phyloP scores from a whole-genome alignment of 2,113 vertebrate genomes.

The Barnardius zonarius region DNA sequence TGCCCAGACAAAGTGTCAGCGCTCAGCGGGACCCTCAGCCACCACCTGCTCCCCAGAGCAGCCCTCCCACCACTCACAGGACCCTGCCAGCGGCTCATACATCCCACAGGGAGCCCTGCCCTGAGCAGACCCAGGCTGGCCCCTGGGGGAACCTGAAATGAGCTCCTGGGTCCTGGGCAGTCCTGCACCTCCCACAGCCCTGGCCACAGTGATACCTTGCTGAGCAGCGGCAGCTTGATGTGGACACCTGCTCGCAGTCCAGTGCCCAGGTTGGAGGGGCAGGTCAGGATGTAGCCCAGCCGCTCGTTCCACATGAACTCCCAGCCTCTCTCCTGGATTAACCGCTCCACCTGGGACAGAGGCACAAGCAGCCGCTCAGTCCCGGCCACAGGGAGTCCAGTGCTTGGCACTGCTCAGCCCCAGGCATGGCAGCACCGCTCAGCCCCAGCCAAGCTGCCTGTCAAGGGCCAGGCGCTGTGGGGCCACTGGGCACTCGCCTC shows the following conservation, averaged over 20 bases:
- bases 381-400: rapidly evolving
- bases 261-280: constrained; percentile 84
- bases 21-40: neutral
- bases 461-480: neutral
- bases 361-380: neutral
- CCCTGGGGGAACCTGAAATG: rapidly evolving
- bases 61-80: neutral
- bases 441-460: neutral
- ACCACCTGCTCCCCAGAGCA: rapidly evolving
- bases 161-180: neutral
- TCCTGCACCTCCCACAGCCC: neutral
- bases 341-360: constrained; percentile 75
- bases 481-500: constrained; percentile 71
- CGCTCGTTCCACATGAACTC: constrained; percentile 88
- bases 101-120: neutral
- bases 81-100: neutral
- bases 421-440: neutral
- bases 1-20: neutral
- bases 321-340: constrained; percentile 84
- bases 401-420: neutral
- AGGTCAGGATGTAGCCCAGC: constrained; percentile 83
- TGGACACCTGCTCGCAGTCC: constrained; percentile 84
- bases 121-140: neutral
- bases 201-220: constrained; percentile 73
- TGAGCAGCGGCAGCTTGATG: constrained; percentile 81